Evolutionary conservation across 2,888 invertebrate species (phyloP), one percentile per base, ranked within the genome.

Genomic region (Lissocephala sabroskyi): DNA sequence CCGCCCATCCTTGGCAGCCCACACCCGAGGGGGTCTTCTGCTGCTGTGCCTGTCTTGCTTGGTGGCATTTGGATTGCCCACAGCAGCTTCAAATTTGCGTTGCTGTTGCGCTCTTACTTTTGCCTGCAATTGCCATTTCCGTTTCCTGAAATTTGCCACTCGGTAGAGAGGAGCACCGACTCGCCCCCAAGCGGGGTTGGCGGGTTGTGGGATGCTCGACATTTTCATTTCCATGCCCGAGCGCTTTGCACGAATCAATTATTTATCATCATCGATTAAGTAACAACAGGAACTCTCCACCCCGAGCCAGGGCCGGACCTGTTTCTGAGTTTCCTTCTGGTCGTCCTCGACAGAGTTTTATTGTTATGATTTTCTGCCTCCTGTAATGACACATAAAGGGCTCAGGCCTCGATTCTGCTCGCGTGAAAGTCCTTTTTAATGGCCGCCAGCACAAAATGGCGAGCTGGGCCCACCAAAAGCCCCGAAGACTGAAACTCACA

Each of bases 141-240:
- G 51, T 55, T 56, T 39, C 35, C 36, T 41, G 36, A 39, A 68
- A 68, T 68, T 68, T 68, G 76, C 68, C 68, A 68, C 76, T 68
- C 67, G 64, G 59, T 66, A 32, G 39, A 40, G 33, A 6, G 23
- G 19, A 49, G 23, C 33, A 26, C 10, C 17, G 28, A 47, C 33
- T 54, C 43, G 30, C 30, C 11, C 30, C 9, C 3, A 30, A 30
- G 11, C 30, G 48, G 36, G 46, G n/a, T n/a, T n/a, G n/a, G n/a
- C n/a, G n/a, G n/a, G n/a, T n/a, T n/a, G n/a, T n/a, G n/a, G n/a
- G n/a, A 53, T 40, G 14, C 49, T 48, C 67, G 59, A 76, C 76
- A 62, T 67, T 68, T 76, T 67, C 76, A 68, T 68, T 76, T 68
- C 76, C 67, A 68, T 76, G 68, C 74, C 65, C 73, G 73, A 71